Evolutionary conservation across 2,888 invertebrate genomes (phyloP), one percentile per base, ranked within the genome.

Genomic region (Caradrina kadenii): DNA sequence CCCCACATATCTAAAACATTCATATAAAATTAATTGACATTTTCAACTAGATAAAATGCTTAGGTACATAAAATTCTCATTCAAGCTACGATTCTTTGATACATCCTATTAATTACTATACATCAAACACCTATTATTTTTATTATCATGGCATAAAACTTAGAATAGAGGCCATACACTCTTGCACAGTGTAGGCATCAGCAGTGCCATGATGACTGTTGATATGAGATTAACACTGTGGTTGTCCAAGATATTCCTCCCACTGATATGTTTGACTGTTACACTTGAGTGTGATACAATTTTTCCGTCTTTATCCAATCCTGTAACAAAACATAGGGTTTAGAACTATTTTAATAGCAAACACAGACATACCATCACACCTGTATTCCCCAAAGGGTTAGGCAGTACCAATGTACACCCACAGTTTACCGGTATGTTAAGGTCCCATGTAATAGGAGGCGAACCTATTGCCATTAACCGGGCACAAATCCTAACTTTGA

Each of bases 141-240:
- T 39, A 62, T 63, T 50, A 42, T 21, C 19, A 56, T 62, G 8
- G 31, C 45, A 42, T 4, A 50, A 19, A 49, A 61, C 6, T 84
- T 79, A 92, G 73, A 90, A 90, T 26, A 88, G 35, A 39, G 91
- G 90, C 93, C 94, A 95, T 7, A 93, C 75, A 54, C 83, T 87
- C 88, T 93, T 94, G 82, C 93, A 88, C 39, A 98, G 84, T 80
- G 96, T 96, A 15, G 98, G 98, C 86, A 98, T 96, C 7, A 97
- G 91, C 1, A 98, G 90, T 1, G 97, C 98, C 84, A 97, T 98
- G 11, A 97, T 91, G 63, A 98, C 96, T 70, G 97, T 97, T 0
- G 98, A 97, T 70, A 99, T 95, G 54, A 99, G 96, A 93, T 99
- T 99, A 0, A 99, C 98, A 88, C 98, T 97, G 88, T 99, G 98